phyloP scores from a whole-genome alignment of 1,140 invertebrate genomes.

The Olivierus martensii region DNA sequence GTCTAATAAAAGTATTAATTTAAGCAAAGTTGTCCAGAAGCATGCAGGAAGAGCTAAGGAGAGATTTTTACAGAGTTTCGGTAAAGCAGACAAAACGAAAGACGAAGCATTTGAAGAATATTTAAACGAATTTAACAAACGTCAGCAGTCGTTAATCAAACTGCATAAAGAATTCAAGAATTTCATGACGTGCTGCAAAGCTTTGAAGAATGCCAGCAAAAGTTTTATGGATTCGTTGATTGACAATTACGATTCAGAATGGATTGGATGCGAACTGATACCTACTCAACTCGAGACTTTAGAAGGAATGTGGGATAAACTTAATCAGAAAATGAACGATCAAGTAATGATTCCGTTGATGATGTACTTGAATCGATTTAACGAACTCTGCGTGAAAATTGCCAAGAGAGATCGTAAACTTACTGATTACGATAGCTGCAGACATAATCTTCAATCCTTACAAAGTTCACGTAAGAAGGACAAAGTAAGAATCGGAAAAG shows the following conservation, averaged over 20 bases:
- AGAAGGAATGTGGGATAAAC: conserved; percentile 89
- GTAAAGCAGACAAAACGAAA: conserved; percentile 87
- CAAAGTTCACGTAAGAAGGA: conserved; percentile 87
- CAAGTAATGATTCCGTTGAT: conserved; percentile 86
- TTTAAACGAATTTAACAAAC: conserved; percentile 80
- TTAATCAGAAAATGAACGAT: conserved; percentile 83
- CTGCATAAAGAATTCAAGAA: conserved; percentile 95
- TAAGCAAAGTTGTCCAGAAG: conserved; percentile 78
- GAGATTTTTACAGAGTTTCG: conserved; percentile 88
- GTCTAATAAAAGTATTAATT: too few relatives aligned
- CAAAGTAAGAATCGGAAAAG: conserved; percentile 60
- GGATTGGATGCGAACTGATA: conserved; percentile 78
- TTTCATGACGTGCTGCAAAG: conserved; percentile 44
- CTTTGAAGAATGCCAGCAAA: conserved; percentile 79
- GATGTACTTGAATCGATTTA: conserved; percentile 58
- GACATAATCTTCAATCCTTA: conserved; percentile 82
- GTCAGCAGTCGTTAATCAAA: conserved; percentile 63
- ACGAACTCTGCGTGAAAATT: conserved; percentile 49
- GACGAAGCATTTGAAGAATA: conserved; percentile 95
- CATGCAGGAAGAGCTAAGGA: conserved; percentile 84
- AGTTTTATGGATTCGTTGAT: conserved; percentile 76
- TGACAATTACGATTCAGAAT: conserved; percentile 86
- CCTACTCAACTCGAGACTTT: conserved; percentile 58
- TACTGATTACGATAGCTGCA: conserved; percentile 89
- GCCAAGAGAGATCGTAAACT: conserved; percentile 91